Conservation (phyloP, 2,797 vertebrate genomes). For the Oreochromis mossambicus region DNA sequence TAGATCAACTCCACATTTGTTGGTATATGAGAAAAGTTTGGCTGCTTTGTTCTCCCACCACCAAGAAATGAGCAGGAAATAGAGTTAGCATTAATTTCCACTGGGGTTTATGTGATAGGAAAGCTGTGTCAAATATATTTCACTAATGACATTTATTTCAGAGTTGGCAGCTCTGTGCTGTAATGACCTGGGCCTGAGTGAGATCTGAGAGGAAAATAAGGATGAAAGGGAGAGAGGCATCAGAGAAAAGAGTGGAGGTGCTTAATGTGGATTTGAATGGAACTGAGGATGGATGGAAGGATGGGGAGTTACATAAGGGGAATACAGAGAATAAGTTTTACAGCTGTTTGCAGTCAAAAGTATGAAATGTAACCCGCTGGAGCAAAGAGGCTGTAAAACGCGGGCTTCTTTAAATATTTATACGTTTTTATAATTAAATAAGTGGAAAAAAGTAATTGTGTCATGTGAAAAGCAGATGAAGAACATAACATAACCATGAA, state of each 20-base stretch:
- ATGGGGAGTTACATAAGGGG: not conserved
- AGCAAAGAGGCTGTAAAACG: not conserved
- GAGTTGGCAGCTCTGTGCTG: conserved; percentile 7
- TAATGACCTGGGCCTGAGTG: conserved; percentile 8
- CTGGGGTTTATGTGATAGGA: conserved; percentile 7
- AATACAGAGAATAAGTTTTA: not conserved
- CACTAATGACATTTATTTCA: conserved; percentile 30
- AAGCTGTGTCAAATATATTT: conserved; percentile 30
- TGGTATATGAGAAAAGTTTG: not conserved
- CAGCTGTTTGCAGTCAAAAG: not conserved
- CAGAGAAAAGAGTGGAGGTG: not conserved
- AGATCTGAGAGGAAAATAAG: conserved; percentile 40
- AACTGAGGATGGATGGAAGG: not conserved
- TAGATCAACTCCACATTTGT: not conserved
- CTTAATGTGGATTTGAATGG: conserved; percentile 16
- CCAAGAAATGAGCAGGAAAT: conserved; percentile 28
- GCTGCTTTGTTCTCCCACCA: conserved; percentile 7
- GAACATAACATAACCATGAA: not conserved
- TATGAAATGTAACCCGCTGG: not conserved
- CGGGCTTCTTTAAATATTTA: not conserved
- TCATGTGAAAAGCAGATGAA: not conserved
- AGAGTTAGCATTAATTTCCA: conserved; percentile 22
- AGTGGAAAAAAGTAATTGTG: not conserved
- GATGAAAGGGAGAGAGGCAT: conserved; percentile 39
- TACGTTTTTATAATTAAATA: not conserved